phyloP scores from a whole-genome alignment of 2,797 vertebrate species.

The Helicolenus hilgendorfi region DNA sequence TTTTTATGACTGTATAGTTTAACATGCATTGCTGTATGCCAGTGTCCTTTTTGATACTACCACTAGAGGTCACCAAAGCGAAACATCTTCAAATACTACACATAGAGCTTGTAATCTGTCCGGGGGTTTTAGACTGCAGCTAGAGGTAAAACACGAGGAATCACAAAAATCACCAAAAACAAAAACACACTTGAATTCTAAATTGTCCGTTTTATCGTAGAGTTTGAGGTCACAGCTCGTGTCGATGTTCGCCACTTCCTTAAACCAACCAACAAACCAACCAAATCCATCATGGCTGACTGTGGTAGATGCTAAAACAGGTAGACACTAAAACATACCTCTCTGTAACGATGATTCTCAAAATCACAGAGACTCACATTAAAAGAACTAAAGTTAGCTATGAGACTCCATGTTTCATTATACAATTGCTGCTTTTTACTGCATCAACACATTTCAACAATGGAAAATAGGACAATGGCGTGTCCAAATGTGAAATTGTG shows the following conservation, averaged over 20 bases:
- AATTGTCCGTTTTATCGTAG: too few species aligned
- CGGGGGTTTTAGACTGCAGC: neutral
- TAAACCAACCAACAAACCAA: too few species aligned
- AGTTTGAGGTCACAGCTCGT: too few species aligned
- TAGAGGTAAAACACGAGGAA: neutral
- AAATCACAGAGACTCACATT: neutral
- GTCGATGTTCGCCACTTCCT: too few species aligned
- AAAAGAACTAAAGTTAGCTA: neutral
- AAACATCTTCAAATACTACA: neutral
- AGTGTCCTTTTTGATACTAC: neutral
- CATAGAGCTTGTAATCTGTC: neutral
- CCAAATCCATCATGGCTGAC: too few species aligned
- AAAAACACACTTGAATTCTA: too few species aligned
- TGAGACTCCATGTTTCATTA: neutral
- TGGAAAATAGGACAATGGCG: neutral
- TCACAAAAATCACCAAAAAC: too few species aligned
- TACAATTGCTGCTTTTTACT: neutral
- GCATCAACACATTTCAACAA: neutral
- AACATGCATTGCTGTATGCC: neutral
- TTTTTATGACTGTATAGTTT: neutral
- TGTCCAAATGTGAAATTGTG: neutral
- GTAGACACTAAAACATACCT: too few species aligned
- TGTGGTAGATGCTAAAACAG: too few species aligned
- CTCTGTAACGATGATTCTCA: too few species aligned
- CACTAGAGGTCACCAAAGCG: accelerated